A percentile compares a stretch with the other conserved stretches of the same genome.
phyloP scores from a whole-genome alignment of 1,140 invertebrate species.

The Drosophila bipectinata region DNA sequence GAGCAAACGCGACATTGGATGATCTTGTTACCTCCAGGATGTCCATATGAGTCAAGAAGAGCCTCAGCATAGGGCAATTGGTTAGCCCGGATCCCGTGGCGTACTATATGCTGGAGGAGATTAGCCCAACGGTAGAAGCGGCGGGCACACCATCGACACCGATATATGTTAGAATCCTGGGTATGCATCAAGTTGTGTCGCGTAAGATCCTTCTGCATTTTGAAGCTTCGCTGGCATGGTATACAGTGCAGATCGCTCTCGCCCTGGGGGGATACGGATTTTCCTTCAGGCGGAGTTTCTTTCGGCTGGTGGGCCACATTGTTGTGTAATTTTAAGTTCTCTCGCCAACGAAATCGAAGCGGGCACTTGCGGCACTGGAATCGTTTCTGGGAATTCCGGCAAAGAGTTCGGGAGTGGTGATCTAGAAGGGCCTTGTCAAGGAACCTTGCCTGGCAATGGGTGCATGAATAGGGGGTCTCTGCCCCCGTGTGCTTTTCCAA shows the following conservation, averaged over 20 bases:
- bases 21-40: conserved; percentile 61
- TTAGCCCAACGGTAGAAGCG: conserved; percentile 85
- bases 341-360: conserved; percentile 73
- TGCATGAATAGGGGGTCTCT: conserved; percentile 43
- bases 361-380: conserved; percentile 72
- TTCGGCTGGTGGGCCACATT: conserved; percentile 40
- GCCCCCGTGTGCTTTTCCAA: conserved; percentile 54
- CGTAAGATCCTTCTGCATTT: conserved; percentile 85
- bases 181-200: conserved; percentile 84
- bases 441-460: conserved; percentile 62
- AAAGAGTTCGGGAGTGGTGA: conserved; percentile 60
- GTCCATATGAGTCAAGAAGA: conserved; percentile 49
- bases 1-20: conserved; percentile 69
- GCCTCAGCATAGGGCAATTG: conserved; percentile 65
- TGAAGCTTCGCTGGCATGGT: conserved; percentile 84
- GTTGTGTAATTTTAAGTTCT: conserved; percentile 63
- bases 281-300: background rate
- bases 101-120: conserved; percentile 67
- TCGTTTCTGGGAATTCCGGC: conserved; percentile 63
- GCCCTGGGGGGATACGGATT: background rate
- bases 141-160: conserved; percentile 85
- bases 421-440: conserved; percentile 59
- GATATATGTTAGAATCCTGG: conserved; percentile 84
- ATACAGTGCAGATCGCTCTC: conserved; percentile 70
- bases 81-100: conserved; percentile 58